Base-by-base conservation (phyloP, 2,888 invertebrate genomes). In the Stomorhina lunata region DNA sequence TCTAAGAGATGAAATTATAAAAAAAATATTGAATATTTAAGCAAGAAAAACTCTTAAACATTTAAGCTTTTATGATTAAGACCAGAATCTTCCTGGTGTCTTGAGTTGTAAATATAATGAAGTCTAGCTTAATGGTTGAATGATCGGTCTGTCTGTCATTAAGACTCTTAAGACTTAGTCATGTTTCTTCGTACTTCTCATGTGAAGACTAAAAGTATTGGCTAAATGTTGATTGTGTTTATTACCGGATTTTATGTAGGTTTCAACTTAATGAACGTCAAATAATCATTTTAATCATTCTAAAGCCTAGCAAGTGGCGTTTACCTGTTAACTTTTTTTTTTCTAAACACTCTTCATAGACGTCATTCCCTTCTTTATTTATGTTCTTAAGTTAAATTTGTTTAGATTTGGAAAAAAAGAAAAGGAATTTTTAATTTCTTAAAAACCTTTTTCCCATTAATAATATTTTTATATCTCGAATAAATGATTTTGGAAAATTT, bases 231-330 rank as follows among this genome's bases (percentile, higher is more conserved):
- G 68, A 27, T 50, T 63, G 57, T 79, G 43, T 37, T 55, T 66
- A 69, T 78, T 72, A 57, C 68, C 61, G 68, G 68, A 75, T 75
- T 80, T 48, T 69, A 80, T 65, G 63, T 81, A 69, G 73, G 81
- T 37, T 81, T 81, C 69, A 55, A 40, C 86, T 87, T 89, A 88
- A 89, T 88, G 89, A 89, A 87, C 88, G 84, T 87, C 88, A 88
- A 89, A 77, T 61, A 66, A 87, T 88, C 86, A 87, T 89, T 88
- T 87, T 84, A 77, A 86, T 86, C 87, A 86, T 86, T 85, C 86
- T 85, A 83, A n/a, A 83, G 55, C 57, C 66, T 48, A 63, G 59
- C 50, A 77, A 77, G 66, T 77, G 76, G 59, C 50, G 55, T 81
- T 83, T 75, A 68, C 48, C 72, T 57, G 50, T n/a, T 37, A 63